phyloP scores from a whole-genome alignment of 2,113 vertebrate genomes.

The Dromas ardeola region DNA sequence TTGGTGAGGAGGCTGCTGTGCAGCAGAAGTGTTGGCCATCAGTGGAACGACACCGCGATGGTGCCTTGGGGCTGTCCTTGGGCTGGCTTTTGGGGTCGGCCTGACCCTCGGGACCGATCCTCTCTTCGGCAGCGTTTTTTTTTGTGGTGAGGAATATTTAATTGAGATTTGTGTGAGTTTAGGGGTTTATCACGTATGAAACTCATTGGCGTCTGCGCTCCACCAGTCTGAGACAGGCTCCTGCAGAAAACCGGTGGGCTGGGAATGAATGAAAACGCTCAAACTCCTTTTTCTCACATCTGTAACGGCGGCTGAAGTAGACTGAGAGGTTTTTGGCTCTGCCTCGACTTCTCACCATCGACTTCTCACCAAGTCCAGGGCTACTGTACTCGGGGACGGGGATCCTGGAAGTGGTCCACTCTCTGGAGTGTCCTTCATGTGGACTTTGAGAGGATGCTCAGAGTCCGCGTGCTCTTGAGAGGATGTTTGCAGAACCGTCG shows the following conservation, averaged over 20 bases:
- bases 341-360: fast-evolving
- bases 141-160: neutral
- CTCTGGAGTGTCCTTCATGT: fast-evolving
- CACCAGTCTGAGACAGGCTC: fast-evolving
- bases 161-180: neutral
- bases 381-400: fast-evolving
- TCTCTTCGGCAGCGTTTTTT: neutral
- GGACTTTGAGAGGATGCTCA: fast-evolving
- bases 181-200: fast-evolving
- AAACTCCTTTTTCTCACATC: neutral
- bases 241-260: neutral
- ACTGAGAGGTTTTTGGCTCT: neutral
- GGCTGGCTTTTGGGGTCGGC: neutral
- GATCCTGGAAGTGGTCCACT: fast-evolving
- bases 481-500: neutral
- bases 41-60: fast-evolving
- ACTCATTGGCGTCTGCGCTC: neutral
- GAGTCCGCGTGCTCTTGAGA: neutral
- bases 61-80: fast-evolving
- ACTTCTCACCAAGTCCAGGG: fast-evolving
- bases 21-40: fast-evolving
- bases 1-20: neutral
- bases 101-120: neutral
- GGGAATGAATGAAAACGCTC: neutral
- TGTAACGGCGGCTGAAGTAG: neutral